Conservation (phyloP, 2,113 vertebrate species). For the Pygoscelis antarcticus region DNA sequence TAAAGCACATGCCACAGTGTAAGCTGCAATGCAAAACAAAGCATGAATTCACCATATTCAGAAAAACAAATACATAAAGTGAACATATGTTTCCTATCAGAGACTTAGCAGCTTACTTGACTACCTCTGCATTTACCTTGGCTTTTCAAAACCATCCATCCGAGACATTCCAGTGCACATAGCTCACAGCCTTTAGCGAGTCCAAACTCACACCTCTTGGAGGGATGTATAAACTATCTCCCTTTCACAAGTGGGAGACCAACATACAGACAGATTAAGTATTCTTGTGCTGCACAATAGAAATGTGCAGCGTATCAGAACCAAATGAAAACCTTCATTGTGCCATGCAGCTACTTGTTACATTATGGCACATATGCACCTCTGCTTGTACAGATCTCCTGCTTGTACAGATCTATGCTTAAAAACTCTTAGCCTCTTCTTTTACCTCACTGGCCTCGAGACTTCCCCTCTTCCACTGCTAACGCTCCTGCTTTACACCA, state of each 20-base stretch:
- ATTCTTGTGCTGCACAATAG: background rate
- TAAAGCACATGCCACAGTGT: background rate
- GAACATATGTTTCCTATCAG: background rate
- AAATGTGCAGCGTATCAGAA: background rate
- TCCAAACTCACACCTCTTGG: background rate
- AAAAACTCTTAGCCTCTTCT: background rate
- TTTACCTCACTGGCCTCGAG: background rate
- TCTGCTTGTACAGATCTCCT: background rate
- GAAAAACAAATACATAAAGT: background rate
- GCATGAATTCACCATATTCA: background rate
- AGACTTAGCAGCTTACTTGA: background rate
- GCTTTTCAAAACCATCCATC: background rate
- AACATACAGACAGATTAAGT: background rate
- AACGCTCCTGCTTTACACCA: background rate
- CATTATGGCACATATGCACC: background rate
- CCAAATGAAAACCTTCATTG: background rate
- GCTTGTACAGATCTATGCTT: background rate
- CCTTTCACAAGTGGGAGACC: background rate
- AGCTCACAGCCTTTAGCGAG: background rate
- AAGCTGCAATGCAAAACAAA: conserved; percentile 22
- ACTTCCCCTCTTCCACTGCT: background rate
- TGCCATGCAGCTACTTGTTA: background rate
- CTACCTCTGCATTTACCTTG: background rate
- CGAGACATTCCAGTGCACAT: background rate
- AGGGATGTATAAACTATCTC: background rate